phyloP scores from a whole-genome alignment of 2,888 invertebrate genomes.

The Epinotia brunnichana region DNA sequence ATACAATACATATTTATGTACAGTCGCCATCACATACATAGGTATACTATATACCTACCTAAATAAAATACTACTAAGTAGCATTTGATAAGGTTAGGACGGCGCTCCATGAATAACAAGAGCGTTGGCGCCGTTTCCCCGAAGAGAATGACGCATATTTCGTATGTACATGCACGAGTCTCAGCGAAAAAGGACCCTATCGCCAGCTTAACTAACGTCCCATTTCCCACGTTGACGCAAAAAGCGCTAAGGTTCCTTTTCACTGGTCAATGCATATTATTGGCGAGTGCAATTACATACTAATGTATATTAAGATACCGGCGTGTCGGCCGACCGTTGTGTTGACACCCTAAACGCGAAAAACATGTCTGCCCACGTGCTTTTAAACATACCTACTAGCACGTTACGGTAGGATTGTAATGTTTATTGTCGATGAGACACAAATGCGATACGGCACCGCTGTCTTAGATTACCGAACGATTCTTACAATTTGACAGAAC shows the following conservation, averaged over 20 bases:
- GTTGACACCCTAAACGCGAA: slow-evolving; percentile 51
- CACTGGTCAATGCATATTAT: neutral
- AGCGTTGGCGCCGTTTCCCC: slow-evolving; percentile 20
- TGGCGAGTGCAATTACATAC: slow-evolving; percentile 19
- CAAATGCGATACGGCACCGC: slow-evolving; percentile 32
- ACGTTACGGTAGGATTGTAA: slow-evolving; percentile 55
- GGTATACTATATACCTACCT: too few relatives aligned
- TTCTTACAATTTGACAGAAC: neutral
- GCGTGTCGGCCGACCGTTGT: slow-evolving; percentile 47
- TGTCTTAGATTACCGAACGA: slow-evolving; percentile 11
- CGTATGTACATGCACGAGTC: neutral
- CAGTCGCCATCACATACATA: too few relatives aligned
- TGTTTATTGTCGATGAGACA: slow-evolving; percentile 36
- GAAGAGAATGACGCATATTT: slow-evolving; percentile 21
- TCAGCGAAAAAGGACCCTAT: neutral
- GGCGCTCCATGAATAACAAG: slow-evolving; percentile 15
- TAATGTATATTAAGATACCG: slow-evolving; percentile 26
- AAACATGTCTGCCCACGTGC: slow-evolving; percentile 60
- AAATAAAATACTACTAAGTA: slow-evolving; percentile 32
- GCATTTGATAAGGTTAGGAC: slow-evolving; percentile 40
- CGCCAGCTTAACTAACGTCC: neutral
- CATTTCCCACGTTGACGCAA: neutral
- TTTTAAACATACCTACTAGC: slow-evolving; percentile 47
- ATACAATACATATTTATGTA: too few relatives aligned
- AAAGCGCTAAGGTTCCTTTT: neutral